Percentiles rank a stretch among this genome's conserved stretches.
phyloP scores from a whole-genome alignment of 2,113 vertebrate species.

The Chroicocephalus ridibundus region DNA sequence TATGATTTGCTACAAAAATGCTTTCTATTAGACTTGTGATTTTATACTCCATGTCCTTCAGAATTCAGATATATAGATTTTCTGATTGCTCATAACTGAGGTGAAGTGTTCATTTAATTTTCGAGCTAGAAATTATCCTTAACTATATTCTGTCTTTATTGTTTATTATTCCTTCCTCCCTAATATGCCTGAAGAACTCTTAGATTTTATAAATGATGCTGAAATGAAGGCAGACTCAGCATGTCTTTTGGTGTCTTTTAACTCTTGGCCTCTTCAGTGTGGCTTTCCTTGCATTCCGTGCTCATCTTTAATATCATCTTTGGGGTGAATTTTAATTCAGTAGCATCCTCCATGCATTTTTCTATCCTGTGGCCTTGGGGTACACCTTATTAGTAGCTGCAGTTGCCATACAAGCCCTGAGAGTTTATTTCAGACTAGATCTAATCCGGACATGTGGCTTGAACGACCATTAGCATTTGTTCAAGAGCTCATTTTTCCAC shows the following conservation, averaged over 20 bases:
- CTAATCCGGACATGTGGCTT: fast-evolving
- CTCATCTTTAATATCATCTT: neutral
- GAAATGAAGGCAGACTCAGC: neutral
- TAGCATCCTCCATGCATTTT: neutral
- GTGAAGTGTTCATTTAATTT: neutral
- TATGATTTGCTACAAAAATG: neutral
- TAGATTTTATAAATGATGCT: neutral
- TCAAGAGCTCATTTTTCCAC: fast-evolving
- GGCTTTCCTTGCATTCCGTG: neutral
- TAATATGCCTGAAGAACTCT: neutral
- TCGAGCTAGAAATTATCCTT: neutral
- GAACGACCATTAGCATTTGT: neutral
- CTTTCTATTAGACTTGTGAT: neutral
- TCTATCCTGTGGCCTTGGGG: neutral
- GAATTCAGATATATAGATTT: neutral
- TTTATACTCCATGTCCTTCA: neutral
- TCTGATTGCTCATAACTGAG: neutral
- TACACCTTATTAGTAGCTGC: no score
- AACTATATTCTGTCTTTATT: neutral
- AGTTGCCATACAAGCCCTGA: neutral
- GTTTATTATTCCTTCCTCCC: neutral
- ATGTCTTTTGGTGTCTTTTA: neutral
- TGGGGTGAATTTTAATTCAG: neutral
- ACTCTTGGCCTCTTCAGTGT: neutral
- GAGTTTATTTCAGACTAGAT: neutral